Evolutionary conservation across 1,140 invertebrate genomes (phyloP).

Genomic region (Nomia melanderi): DNA sequence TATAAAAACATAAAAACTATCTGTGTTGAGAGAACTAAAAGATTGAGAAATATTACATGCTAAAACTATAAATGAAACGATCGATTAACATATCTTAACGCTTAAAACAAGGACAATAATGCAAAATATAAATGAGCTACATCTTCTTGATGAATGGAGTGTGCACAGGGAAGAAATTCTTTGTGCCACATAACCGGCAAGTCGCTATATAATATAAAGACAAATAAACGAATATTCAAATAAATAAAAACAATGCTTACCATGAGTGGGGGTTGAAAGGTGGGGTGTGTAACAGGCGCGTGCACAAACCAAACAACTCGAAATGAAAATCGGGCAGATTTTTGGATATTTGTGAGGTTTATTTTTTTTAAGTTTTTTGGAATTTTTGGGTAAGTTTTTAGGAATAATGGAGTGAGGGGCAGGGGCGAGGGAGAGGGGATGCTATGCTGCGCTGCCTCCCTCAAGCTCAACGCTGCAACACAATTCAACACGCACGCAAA

Average conservation of each 20-base stretch:
- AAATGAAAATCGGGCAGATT: slow-evolving; percentile 81
- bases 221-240: slow-evolving; percentile 72
- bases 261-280: slow-evolving; percentile 80
- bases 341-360: slow-evolving; percentile 74
- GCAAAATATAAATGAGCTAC: slow-evolving; percentile 28
- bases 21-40: slow-evolving; percentile 12
- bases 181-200: slow-evolving; percentile 52
- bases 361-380: slow-evolving; percentile 67
- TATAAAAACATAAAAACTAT: slow-evolving; percentile 20
- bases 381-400: slow-evolving; percentile 66
- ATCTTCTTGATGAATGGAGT: slow-evolving; percentile 43
- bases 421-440: slow-evolving; percentile 69
- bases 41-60: slow-evolving; percentile 17
- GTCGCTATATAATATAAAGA: slow-evolving; percentile 55
- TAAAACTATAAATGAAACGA: slow-evolving; percentile 17
- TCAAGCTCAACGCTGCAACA: slow-evolving; percentile 82
- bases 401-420: slow-evolving; percentile 54
- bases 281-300: slow-evolving; percentile 81
- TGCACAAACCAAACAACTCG: slow-evolving; percentile 82
- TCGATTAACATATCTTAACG: slow-evolving; percentile 13
- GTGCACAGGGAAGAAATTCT: slow-evolving; percentile 52
- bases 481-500: slow-evolving; percentile 81
- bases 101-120: slow-evolving; percentile 22
- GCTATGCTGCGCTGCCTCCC: slow-evolving; percentile 81
- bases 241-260: slow-evolving; percentile 82